These are phyloP conservation scores for Lepus timidus DNA, from an alignment of 2,113 vertebrate genomes.

Conservation along the genomic window DNA sequence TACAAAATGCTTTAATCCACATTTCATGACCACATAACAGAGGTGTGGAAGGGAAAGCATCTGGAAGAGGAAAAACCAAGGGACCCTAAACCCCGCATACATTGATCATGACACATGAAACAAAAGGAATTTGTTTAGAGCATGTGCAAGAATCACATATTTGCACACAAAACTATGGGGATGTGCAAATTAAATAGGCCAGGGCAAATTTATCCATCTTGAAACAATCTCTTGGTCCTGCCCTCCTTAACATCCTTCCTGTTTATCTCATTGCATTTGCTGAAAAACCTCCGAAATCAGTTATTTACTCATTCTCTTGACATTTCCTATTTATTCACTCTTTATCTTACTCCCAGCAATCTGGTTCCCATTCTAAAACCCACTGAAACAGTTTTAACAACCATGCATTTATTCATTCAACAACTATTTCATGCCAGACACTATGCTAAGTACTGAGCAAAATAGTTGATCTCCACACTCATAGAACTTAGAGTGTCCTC, in stretches of 20 bases:
- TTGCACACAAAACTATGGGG: neutral
- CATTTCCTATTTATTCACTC: neutral
- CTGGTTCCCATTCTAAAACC: neutral
- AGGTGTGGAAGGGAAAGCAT: neutral
- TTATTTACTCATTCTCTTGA: conserved; percentile 4
- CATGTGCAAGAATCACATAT: neutral
- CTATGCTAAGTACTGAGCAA: neutral
- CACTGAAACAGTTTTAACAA: neutral
- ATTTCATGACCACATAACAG: neutral
- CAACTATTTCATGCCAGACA: neutral
- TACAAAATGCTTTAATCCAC: conserved; percentile 6
- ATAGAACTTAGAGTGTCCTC: neutral
- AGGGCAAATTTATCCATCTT: neutral
- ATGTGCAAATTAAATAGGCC: neutral
- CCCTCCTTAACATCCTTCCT: neutral
- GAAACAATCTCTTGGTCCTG: neutral
- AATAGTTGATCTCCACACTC: neutral
- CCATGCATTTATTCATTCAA: neutral
- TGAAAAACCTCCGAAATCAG: neutral
- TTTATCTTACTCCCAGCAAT: neutral
- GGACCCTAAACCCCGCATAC: neutral
- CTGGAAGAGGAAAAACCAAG: neutral
- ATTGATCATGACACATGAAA: neutral
- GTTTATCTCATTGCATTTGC: conserved; percentile 16
- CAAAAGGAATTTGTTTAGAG: neutral